A percentile compares a stretch with the other conserved stretches of the same genome.
phyloP scores from a whole-genome alignment of 2,888 invertebrate species.

The Aquatica leii region DNA sequence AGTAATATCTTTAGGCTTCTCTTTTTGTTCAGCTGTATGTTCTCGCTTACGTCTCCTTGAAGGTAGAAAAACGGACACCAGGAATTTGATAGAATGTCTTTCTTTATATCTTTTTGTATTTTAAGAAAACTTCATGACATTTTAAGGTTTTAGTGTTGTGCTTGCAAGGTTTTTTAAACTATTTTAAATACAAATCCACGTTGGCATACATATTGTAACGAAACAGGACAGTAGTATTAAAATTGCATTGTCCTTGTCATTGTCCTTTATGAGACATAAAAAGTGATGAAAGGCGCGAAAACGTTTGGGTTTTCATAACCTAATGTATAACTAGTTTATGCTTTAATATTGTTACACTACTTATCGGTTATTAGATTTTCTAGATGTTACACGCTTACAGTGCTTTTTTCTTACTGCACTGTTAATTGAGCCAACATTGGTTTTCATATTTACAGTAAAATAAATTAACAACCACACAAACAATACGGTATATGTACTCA shows the following conservation, averaged over 20 bases:
- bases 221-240: too few relatives aligned
- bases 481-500: not conserved
- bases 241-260: not conserved
- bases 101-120: conserved; percentile 1
- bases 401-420: not conserved
- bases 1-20: too few relatives aligned
- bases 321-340: not conserved
- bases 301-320: conserved; percentile 1
- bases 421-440: conserved; percentile 2
- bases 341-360: not conserved
- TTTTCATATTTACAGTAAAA: not conserved
- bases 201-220: not conserved
- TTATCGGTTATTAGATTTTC: conserved; percentile 5
- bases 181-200: not conserved
- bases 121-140: conserved; percentile 1
- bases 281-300: conserved; percentile 5
- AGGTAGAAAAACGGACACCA: not conserved
- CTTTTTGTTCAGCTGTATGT: not conserved
- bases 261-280: too few relatives aligned
- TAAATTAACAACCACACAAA: conserved; percentile 2
- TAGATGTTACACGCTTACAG: conserved; percentile 2
- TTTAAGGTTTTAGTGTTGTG: conserved; percentile 3
- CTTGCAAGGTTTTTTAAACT: not conserved
- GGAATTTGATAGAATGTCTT: not conserved
- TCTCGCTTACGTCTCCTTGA: not conserved